Evolutionary conservation across 2,888 invertebrate genomes (phyloP).

Genomic region (Dermolepida albohirtum): DNA sequence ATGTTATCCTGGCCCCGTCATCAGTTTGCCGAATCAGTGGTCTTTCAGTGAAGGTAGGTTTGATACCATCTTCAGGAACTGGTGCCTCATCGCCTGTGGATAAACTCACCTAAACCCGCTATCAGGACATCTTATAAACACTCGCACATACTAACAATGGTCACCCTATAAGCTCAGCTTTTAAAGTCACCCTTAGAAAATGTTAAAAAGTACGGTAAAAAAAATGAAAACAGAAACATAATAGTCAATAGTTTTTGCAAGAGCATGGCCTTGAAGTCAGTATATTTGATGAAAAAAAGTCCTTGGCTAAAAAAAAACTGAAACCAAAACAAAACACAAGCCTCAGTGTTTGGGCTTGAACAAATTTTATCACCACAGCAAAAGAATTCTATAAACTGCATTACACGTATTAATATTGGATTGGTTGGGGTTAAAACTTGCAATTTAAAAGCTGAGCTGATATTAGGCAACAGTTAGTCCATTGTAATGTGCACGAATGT

Average conservation of each 20-base stretch:
- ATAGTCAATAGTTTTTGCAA: constrained; percentile 60
- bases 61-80: constrained; percentile 92
- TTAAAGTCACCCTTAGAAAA: constrained; percentile 60
- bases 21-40: constrained; percentile 97
- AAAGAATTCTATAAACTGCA: constrained; percentile 57
- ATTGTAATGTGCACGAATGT: constrained; percentile 66
- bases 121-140: constrained; percentile 63
- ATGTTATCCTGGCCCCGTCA: constrained; percentile 94
- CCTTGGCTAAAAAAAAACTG: constrained; percentile 44
- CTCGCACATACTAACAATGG: constrained; percentile 65
- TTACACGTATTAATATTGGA: constrained; percentile 64
- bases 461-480: constrained; percentile 67
- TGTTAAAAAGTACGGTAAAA: constrained; percentile 50
- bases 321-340: constrained; percentile 40
- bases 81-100: constrained; percentile 93
- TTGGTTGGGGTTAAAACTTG: constrained; percentile 53
- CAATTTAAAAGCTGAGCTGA: constrained; percentile 67
- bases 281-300: constrained; percentile 31
- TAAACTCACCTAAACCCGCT: constrained; percentile 62
- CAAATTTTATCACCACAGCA: constrained; percentile 58
- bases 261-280: constrained; percentile 63
- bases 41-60: constrained; percentile 98
- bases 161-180: constrained; percentile 66
- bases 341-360: constrained; percentile 5
- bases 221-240: constrained; percentile 55